Percentiles rank a stretch among this genome's conserved stretches.
These are phyloP conservation scores for Heteromormyrus szaboi DNA, from an alignment of 2,797 vertebrate species.

Conservation along the genomic window DNA sequence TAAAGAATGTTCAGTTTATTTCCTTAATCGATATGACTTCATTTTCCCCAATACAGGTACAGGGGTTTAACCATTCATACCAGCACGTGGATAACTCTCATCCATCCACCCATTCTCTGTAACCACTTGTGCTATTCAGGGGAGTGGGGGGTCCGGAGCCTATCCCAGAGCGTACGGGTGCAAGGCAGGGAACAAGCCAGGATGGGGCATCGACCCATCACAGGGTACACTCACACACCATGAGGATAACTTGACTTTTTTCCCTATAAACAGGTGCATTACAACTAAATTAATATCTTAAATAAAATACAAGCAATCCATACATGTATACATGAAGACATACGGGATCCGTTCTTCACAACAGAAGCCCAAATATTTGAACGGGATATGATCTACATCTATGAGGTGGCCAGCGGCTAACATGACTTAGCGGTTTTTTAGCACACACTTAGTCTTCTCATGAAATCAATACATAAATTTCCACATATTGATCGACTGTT, in stretches of 20 bases:
- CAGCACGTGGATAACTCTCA: neutral
- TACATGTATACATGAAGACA: neutral
- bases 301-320: neutral
- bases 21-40: constrained; percentile 41
- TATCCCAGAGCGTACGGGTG: neutral
- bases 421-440: constrained; percentile 36
- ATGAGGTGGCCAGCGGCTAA: constrained; percentile 25
- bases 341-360: neutral
- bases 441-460: constrained; percentile 36
- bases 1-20: constrained; percentile 40
- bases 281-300: neutral
- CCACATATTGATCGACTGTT: constrained; percentile 54
- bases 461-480: constrained; percentile 54
- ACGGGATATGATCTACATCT: constrained; percentile 1
- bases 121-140: neutral
- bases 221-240: neutral
- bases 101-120: neutral
- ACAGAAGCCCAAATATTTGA: neutral
- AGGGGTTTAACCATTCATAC: neutral
- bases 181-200: neutral
- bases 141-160: neutral
- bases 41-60: neutral
- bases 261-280: neutral
- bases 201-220: neutral
- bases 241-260: neutral